Base-by-base conservation (phyloP, 2,113 vertebrate genomes). In the Passer montanus region DNA sequence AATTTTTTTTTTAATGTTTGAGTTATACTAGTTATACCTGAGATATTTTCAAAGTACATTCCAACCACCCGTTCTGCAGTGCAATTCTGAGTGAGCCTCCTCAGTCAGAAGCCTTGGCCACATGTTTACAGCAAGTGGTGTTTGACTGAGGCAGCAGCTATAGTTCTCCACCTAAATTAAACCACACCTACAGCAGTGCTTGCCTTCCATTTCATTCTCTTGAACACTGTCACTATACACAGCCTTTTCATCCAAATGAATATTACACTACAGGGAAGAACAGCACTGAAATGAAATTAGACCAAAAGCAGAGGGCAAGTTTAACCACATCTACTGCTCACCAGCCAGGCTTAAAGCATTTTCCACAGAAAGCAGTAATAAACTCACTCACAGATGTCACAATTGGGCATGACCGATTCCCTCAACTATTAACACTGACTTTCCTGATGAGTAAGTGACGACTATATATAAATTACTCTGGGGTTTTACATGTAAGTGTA, bases 241-340 rank as follows among this genome's bases (percentile, higher is more conserved):
- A 88, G 33, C 64, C 21, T 91, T 94, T 41, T 59, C 60, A 63
- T 50, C 64, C 69, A 87, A 62, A 67, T 47, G 10, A 93, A 6
- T 64, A 64, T 64, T 33, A 41, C 28, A 84, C 50, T 77, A 15
- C 35, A 76, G 46, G n/a, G 58, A 87, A 75, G 44, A 91, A 63
- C 26, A 63, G 49, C 10, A 72, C 1, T 72, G 35, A 77, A 79
- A 94, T 86, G 56, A 85, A 81, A 62, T 87, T 33, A 97, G 53
- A 84, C 77, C 30, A 62, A 91, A 97, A 96, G 89, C 78, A 81
- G 79, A 87, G 49, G 87, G 58, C 64, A 88, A 78, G 91, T 93
- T 95, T 93, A 93, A 94, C 62, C 68, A 72, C 6, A 37, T 35
- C 49, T 41, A 73, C 19, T 87, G 56, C 35, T 82, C 44, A 84